Percentiles rank a stretch among this genome's conserved stretches.
Conservation (phyloP, 1,140 invertebrate genomes). For the Drosophila ercepeae region DNA sequence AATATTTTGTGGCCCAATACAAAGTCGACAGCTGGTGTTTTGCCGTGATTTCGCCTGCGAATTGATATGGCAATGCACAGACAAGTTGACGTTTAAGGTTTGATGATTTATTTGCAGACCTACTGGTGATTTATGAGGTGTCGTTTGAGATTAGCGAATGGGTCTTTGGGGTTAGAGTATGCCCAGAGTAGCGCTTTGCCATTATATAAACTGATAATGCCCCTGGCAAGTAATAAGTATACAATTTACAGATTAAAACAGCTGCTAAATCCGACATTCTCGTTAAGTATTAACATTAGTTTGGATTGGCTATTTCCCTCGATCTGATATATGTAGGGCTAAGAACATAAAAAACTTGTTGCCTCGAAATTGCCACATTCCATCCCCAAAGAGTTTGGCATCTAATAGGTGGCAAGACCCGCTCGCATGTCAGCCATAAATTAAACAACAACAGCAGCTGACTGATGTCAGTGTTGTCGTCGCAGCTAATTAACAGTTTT, state of each 20-base stretch:
- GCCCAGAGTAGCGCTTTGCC: not conserved
- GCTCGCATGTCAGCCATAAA: slow-evolving; percentile 52
- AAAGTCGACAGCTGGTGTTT: slow-evolving; percentile 42
- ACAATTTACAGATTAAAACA: not conserved
- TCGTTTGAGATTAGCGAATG: slow-evolving; percentile 66
- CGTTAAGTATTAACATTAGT: not conserved
- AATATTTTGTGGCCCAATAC: slow-evolving; percentile 46
- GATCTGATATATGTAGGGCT: not conserved
- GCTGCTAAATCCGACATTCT: not conserved
- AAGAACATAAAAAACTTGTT: slow-evolving; percentile 44
- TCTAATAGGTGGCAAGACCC: slow-evolving; percentile 41
- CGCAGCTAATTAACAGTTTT: slow-evolving; percentile 83
- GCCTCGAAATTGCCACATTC: slow-evolving; percentile 15
- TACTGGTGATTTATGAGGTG: slow-evolving; percentile 67
- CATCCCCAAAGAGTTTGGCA: slow-evolving; percentile 16
- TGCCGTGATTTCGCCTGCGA: slow-evolving; percentile 57
- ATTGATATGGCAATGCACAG: slow-evolving; percentile 55
- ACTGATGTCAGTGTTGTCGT: slow-evolving; percentile 77
- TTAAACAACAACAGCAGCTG: slow-evolving; percentile 60
- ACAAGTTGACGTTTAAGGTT: slow-evolving; percentile 69
- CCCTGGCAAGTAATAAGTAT: not conserved
- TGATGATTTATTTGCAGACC: slow-evolving; percentile 60
- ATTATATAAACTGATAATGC: slow-evolving; percentile 36
- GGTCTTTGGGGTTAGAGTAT: slow-evolving; percentile 32
- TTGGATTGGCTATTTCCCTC: not conserved